phyloP scores from a whole-genome alignment of 2,797 vertebrate genomes.

The Pitangus sulphuratus region DNA sequence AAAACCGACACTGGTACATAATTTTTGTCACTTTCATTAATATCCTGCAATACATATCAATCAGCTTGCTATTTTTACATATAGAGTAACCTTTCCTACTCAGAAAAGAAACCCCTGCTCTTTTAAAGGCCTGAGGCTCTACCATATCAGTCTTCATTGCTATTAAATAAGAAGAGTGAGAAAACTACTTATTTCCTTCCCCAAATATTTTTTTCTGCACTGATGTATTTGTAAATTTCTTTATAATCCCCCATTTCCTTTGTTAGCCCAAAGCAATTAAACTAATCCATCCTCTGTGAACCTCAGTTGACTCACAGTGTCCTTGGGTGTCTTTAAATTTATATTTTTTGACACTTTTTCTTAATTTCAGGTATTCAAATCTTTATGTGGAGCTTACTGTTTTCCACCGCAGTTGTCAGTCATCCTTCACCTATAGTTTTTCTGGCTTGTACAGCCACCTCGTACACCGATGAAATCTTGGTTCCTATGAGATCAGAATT shows the following conservation, averaged over 20 bases:
- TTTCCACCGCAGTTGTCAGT: background rate
- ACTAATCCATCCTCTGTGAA: background rate
- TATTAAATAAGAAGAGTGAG: background rate
- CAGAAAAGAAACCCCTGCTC: background rate
- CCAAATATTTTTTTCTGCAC: background rate
- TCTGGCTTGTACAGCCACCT: background rate
- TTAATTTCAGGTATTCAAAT: background rate
- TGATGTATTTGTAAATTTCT: background rate
- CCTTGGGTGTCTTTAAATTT: background rate
- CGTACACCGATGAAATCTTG: background rate
- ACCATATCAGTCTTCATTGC: background rate
- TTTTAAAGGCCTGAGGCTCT: background rate
- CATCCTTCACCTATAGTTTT: background rate
- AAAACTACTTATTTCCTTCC: background rate
- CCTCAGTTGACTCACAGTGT: background rate
- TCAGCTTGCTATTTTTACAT: background rate
- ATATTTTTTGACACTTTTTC: background rate
- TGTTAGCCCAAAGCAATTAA: background rate
- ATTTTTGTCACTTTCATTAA: slow-evolving; percentile 1
- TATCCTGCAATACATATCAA: background rate
- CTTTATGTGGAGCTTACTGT: background rate
- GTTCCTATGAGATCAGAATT: background rate
- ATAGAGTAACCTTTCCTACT: background rate
- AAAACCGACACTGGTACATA: background rate
- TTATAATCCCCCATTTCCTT: background rate